phyloP scores from a whole-genome alignment of 2,113 vertebrate species.

The Agapornis roseicollis region DNA sequence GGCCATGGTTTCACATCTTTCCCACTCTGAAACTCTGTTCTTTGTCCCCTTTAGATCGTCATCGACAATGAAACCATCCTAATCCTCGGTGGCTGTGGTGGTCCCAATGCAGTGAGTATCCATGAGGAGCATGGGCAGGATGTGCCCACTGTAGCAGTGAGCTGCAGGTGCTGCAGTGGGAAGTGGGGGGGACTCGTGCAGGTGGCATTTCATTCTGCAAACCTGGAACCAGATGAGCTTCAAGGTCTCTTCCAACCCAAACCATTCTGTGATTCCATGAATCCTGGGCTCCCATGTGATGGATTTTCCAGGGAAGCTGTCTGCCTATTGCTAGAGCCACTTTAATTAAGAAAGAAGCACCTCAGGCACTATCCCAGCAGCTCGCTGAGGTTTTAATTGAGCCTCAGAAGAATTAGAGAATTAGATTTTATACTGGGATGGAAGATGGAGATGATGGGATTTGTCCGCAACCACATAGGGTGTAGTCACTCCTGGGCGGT shows the following conservation, averaged over 20 bases:
- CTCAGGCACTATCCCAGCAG: background rate
- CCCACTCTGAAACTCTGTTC: rapidly evolving
- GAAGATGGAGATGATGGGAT: background rate
- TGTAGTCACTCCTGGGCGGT: background rate
- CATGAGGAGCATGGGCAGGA: rapidly evolving
- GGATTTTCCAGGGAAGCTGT: background rate
- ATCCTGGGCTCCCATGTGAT: background rate
- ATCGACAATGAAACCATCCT: slow-evolving; percentile 91
- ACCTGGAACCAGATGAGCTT: background rate
- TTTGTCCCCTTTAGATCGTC: slow-evolving; percentile 81
- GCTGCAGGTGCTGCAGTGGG: background rate
- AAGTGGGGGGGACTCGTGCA: too few species aligned
- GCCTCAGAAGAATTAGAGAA: background rate
- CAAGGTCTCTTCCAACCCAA: background rate
- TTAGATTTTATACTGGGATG: background rate
- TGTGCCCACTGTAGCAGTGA: background rate
- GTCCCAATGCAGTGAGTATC: slow-evolving; percentile 94
- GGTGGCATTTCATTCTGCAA: background rate
- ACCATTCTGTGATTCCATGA: background rate
- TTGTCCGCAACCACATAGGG: background rate
- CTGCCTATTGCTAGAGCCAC: background rate
- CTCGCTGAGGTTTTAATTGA: background rate
- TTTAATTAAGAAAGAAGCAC: background rate
- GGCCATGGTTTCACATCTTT: background rate
- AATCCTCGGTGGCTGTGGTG: slow-evolving; percentile 94